Base-by-base conservation (phyloP, 1,140 invertebrate species). In the Solenopsis invicta region DNA sequence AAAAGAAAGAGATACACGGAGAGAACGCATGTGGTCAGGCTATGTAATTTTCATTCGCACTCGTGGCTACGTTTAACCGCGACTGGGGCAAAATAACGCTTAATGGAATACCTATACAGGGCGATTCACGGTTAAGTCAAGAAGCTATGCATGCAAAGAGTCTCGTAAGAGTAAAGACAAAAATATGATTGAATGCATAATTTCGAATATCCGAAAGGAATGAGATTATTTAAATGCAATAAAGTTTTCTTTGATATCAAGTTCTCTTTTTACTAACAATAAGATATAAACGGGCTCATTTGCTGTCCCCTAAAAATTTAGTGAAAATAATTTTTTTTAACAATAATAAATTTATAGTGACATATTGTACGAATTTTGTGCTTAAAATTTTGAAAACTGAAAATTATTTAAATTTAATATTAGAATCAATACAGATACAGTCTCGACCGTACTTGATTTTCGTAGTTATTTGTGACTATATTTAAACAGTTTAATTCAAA, bases 41-140 rank as follows among this genome's bases (percentile, higher is more conserved):
- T 87, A 66, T 85, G 50, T 87, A 87, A 88, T 88, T 86, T 86
- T 80, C 64, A 71, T 86, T 86, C 37, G 72, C 84, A 61, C 87
- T 86, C 48, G 77, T 54, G 71, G 37, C 41, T 74, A 76, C 12
- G 64, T 48, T 86, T 86, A 87, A 86, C 87, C 78, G 62, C 66
- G 54, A 77, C 12, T 52, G 61, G 34, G 41, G 54, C 54, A 48
- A 89, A 88, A 88, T 77, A 88, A 88, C 66, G 71, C 81, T 88
- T 90, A 88, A 90, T 89, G 87, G 85, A 87, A 89, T 87, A 80
- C 76, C 54, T 50, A 45, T 78, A 78, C 29, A 67, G 69, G 29
- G 37, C 21, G 81, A 85, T 85, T 50, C 69, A 50, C 13, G n/a
- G 5, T 74, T 64, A 24, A 48, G 13, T 62, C 13, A 10, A 24